Base-by-base conservation (phyloP, 2,113 vertebrate genomes). In the Cavia porcellus region DNA sequence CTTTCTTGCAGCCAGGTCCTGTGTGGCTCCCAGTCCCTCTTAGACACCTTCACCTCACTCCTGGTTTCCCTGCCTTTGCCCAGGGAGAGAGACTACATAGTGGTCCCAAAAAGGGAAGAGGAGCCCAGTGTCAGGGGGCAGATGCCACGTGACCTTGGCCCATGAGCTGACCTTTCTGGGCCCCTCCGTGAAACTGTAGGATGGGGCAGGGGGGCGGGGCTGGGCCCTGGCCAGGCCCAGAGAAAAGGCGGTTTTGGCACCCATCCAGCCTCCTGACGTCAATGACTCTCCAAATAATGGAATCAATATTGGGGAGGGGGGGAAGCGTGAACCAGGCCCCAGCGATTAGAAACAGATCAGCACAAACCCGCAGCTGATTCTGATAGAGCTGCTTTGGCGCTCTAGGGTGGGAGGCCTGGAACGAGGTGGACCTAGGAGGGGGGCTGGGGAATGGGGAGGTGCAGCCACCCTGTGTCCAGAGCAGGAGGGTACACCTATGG, bases 221-320 rank as follows among this genome's bases (percentile, higher is more conserved):
- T 90, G 81, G 95, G 97, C 82, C 84, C 72, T 84, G 79, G 96
- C 97, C 97, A 95, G 96, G 98, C 96, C 42, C 1, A 20, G 92
- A 97, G 90, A 98, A 86, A 97, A 96, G 96, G 96, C 85, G 50
- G 97, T 96, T 97, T 97, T 97, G 98, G 98, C 96, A 94, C 79
- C 42, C 66, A 97, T 97, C 98, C 97, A 98, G 82, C 81, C 57
- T 82, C 96, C 97, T 98, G 98, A 98, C 97, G 98, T 98, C 98
- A 98, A 94, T 98, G 97, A 96, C 97, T 98, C 95, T 98, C 98
- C 97, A 97, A 98, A 98, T 98, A 98, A 98, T 98, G 97, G 98
- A 98, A 98, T 98, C 98, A 98, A 98, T 98, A 98, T 98, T 98
- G 97, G 97, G 97, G 94, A 28, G 92, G 89, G 86, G 93, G 95